Percentiles rank a stretch among this genome's conserved stretches.
phyloP scores from a whole-genome alignment of 1,140 invertebrate genomes.

The Leptinotarsa texana region DNA sequence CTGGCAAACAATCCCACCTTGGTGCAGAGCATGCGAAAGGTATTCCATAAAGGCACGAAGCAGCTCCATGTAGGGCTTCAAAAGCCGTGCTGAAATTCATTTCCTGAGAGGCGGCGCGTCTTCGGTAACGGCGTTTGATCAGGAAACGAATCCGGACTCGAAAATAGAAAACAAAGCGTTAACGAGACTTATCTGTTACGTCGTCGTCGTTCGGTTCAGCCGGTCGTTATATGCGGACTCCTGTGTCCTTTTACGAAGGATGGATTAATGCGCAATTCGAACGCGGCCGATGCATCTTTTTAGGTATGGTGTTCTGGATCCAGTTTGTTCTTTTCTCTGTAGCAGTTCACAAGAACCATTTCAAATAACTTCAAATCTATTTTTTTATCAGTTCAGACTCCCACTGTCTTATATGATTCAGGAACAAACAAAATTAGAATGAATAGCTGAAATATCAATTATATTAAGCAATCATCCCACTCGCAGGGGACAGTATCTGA shows the following conservation, averaged over 20 bases:
- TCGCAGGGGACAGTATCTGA: too few species aligned
- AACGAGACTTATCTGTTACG: conserved; percentile 38
- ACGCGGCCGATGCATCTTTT: neutral
- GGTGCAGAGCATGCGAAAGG: neutral
- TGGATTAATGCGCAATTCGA: neutral
- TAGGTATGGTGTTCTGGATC: neutral
- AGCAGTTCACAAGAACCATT: too few species aligned
- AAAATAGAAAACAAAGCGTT: conserved; percentile 48
- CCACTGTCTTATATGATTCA: too few species aligned
- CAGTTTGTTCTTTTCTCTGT: too few species aligned
- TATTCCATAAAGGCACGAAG: neutral
- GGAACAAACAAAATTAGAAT: too few species aligned
- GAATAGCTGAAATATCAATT: too few species aligned
- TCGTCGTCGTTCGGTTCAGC: neutral
- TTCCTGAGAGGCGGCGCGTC: conserved; percentile 49
- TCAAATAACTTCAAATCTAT: too few species aligned
- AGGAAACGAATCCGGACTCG: conserved; percentile 47
- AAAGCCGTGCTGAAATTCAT: conserved; percentile 48
- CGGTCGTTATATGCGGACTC: neutral
- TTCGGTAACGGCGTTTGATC: conserved; percentile 42
- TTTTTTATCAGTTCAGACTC: too few species aligned
- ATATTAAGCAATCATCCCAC: too few species aligned
- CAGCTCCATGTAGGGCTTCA: neutral
- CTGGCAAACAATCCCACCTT: too few species aligned
- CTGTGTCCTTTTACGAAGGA: conserved; percentile 1